Percentiles rank a stretch among this genome's conserved stretches.
Evolutionary conservation across 1,140 invertebrate genomes (phyloP).

Genomic region (Sweltsa coloradensis): DNA sequence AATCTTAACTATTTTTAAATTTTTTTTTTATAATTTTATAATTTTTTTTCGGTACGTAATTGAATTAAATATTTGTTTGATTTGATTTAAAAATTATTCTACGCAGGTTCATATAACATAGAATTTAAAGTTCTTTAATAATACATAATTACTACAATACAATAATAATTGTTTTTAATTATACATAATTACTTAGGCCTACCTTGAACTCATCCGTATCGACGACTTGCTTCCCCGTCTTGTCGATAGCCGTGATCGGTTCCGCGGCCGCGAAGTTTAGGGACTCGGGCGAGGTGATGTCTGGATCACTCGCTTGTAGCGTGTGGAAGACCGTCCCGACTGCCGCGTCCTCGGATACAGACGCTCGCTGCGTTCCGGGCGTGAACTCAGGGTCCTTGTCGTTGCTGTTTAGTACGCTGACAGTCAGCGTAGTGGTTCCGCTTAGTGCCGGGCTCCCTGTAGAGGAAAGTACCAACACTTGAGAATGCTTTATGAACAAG

Average conservation of each 20-base stretch:
- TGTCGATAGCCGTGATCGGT: constrained; percentile 63
- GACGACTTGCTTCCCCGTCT: constrained; percentile 63
- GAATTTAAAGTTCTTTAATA: too few species aligned
- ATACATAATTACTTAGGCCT: too few species aligned
- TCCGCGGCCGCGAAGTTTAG: constrained; percentile 60
- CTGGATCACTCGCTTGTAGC: constrained; percentile 67
- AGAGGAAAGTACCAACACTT: constrained; percentile 15
- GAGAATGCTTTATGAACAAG: neutral
- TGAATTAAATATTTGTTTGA: too few species aligned
- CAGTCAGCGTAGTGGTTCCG: constrained; percentile 62
- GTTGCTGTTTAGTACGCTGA: constrained; percentile 74
- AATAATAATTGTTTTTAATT: too few species aligned
- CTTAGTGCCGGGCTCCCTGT: constrained; percentile 61
- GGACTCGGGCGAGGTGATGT: constrained; percentile 52
- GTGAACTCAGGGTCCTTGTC: constrained; percentile 79
- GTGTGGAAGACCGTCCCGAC: constrained; percentile 59
- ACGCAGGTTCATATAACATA: too few species aligned
- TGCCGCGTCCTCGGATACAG: constrained; percentile 67
- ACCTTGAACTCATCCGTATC: constrained; percentile 20
- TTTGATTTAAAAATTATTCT: too few species aligned
- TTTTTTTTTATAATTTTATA: too few species aligned
- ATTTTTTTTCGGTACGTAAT: too few species aligned
- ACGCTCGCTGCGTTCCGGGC: constrained; percentile 65
- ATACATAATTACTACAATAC: too few species aligned
- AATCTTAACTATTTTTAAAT: too few species aligned